Base-by-base conservation (phyloP, 92 coral and sea anemone genomes). In the Siderastrea radians region DNA sequence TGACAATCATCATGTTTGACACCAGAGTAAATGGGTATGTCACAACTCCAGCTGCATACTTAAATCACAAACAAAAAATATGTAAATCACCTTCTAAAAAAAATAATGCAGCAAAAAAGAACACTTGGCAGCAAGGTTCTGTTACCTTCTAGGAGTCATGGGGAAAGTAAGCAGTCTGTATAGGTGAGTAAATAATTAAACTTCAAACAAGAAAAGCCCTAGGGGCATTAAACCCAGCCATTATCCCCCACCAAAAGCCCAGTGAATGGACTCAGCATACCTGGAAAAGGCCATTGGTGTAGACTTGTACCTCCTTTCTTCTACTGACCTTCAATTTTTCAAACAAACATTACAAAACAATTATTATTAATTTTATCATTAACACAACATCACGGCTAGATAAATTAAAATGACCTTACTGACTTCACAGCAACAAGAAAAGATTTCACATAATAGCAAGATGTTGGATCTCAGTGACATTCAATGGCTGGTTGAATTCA, bases 1-100 rank as follows among this genome's bases (percentile, higher is more conserved):
- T 97, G 49, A 93, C 86, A 5, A 96, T 94, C 98, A 97, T 97
- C 86, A 93, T 88, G 86, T 96, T 93, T 4, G 96, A 83, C 38
- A 95, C 97, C 73, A 97, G 75, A 53, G 88, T 89, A 69, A 97
- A 95, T 44, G 99, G 99, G 45, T 97, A 97, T 0, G 98, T 97
- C 61, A 95, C 26, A 74, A 90, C 87, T 65, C 86, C 90, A 55
- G 95, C 83, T 3, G 74, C 73, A 64, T 86, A 93, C 95, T 93
- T 85, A 8, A 74, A 79, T n/a, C 1, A 48, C 60, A 77, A 12
- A 64, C 19, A 74, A 57, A 5, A 12, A 68, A 8, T 53, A 1
- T 5, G 10, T 45, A 55, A 16, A 9, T 17, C 57, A 73, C 10
- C 13, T 5, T 66, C 8, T 43, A 64, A 12, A 15, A 55, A 46